Percentiles rank a stretch among this genome's conserved stretches.
These are phyloP conservation scores for Gymnopithys bicolor DNA, from an alignment of 2,797 vertebrate species.

Conservation along the genomic window DNA sequence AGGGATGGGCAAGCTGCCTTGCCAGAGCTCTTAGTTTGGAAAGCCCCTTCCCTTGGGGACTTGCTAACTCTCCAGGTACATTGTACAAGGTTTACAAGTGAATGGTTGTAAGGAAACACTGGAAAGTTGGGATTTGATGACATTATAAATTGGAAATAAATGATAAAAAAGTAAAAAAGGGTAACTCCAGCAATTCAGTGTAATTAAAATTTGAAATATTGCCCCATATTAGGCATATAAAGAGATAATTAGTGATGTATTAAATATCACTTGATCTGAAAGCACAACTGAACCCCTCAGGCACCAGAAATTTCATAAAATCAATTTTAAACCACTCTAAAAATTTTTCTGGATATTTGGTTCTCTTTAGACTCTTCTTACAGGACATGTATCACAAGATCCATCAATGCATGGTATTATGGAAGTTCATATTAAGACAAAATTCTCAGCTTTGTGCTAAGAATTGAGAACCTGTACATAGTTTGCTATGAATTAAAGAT, in stretches of 20 bases:
- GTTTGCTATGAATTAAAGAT: not conserved
- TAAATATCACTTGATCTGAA: not conserved
- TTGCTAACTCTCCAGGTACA: not conserved
- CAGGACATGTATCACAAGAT: not conserved
- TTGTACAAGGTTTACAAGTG: not conserved
- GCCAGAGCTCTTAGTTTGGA: not conserved
- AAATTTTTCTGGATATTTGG: not conserved
- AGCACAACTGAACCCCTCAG: not conserved
- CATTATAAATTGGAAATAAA: not conserved
- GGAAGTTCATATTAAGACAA: not conserved
- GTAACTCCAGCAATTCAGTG: not conserved
- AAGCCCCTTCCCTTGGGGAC: not conserved
- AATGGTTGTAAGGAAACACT: not conserved
- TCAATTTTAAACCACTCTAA: not conserved
- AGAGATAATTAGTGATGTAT: not conserved
- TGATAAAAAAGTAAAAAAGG: not conserved
- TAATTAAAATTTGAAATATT: not conserved
- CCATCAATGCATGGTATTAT: not conserved
- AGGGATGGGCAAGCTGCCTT: not conserved
- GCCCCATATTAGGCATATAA: not conserved
- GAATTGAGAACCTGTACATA: not conserved
- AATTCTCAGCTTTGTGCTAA: slow-evolving; percentile 25
- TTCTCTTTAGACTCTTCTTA: not conserved
- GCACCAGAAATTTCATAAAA: not conserved
- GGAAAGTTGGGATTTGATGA: not conserved